Evolutionary conservation across 2,113 vertebrate genomes (phyloP).

Genomic region (Ibidorhyncha struthersii): DNA sequence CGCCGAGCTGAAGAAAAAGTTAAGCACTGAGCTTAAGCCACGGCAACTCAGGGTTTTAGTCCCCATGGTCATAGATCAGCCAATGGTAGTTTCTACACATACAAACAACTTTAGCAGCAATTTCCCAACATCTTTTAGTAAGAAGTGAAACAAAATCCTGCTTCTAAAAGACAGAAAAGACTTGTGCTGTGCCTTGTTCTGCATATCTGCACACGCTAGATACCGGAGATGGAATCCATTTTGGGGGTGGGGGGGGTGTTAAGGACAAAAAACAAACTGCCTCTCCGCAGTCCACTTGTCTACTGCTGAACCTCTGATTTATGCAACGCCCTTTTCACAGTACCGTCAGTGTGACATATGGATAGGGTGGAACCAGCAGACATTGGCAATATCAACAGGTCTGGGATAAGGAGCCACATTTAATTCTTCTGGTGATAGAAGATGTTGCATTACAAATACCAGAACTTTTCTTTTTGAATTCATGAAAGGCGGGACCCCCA

Average conservation of each 20-base stretch:
- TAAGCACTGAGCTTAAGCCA: not conserved
- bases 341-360: accelerated
- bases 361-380: accelerated
- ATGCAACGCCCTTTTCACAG: not conserved
- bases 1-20: not conserved
- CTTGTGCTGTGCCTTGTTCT: not conserved
- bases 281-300: not conserved
- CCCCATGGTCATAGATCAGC: not conserved
- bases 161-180: not conserved
- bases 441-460: not conserved
- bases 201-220: not conserved
- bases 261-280: not conserved
- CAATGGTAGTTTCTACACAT: not conserved
- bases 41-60: not conserved
- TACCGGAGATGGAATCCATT: not conserved
- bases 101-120: not conserved
- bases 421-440: not conserved
- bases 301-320: not conserved
- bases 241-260: not conserved
- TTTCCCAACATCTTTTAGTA: not conserved
- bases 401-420: not conserved
- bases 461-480: not conserved
- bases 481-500: not conserved
- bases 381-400: not conserved
- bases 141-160: not conserved